Evolutionary conservation across 64 coral and sea anemone genomes (phyloP), one percentile per base, ranked within the genome.

Genomic region (Dendronephthya gigantea): DNA sequence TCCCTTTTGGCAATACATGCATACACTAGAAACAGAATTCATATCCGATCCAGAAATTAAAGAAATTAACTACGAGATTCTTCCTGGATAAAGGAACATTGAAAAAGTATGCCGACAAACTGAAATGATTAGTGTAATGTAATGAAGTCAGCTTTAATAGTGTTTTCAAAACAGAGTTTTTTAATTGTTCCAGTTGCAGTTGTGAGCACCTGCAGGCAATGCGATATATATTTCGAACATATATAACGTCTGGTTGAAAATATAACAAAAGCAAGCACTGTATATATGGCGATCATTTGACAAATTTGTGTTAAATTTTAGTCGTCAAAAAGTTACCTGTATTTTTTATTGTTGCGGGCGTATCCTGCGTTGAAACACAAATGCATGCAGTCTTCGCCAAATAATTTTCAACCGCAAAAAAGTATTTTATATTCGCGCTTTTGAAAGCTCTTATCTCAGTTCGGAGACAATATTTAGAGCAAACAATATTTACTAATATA

Each of bases 71-170:
- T 62, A 27, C 17, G 19, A 62, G 55, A 62, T 62, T 62, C 19
- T 62, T 62, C 55, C 55, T 62, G 55, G 55, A 62, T 62, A 62
- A 62, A 62, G 25, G 55, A 62, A 62, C 55, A n/a, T 62, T 62
- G 55, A 62, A 62, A 62, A 62, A 62, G 55, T 22, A 62, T 19
- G 25, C 55, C 55, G 55, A 62, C 55, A 62, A 45, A 62, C 55
- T n/a, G 55, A 27, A 62, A 62, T 62, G 55, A 62, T 62, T 62
- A 79, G 36, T 79, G 36, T 34, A 79, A 19, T 79, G 36, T 34
- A 79, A 79, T 79, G 72, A 79, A 39, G 72, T 79, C 72, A 79
- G 72, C 37, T 79, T 79, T 79, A 76, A 76, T 79, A 79, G 72
- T 79, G 36, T 79, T 79, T 79, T 79, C 72, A 79, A 79, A 79